phyloP scores from a whole-genome alignment of 2,113 vertebrate species.

The Callionymus lyra region DNA sequence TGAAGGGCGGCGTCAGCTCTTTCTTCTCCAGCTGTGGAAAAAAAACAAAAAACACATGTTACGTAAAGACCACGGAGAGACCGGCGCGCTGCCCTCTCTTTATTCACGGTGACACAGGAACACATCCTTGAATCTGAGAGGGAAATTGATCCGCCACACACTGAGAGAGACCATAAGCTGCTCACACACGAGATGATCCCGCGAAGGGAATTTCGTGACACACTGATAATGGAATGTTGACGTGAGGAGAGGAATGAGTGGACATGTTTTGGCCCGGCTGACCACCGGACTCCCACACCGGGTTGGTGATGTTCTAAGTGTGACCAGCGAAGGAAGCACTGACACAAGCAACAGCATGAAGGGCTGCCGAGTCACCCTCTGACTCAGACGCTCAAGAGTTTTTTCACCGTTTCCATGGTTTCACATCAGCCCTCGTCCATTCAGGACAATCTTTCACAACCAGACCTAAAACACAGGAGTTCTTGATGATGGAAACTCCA shows the following conservation, averaged over 20 bases:
- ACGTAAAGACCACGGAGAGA: no score
- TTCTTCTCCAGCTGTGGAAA: conserved; percentile 88
- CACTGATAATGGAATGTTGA: no score
- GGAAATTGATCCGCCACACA: not conserved
- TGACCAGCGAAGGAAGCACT: conserved; percentile 4
- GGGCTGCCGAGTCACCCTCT: conserved; percentile 28
- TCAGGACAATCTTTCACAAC: conserved; percentile 27
- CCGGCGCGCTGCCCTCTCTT: not conserved
- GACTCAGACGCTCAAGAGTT: conserved; percentile 36
- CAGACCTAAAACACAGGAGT: no score
- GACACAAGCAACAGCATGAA: conserved; percentile 14
- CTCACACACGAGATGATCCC: no score
- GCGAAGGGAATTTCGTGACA: no score
- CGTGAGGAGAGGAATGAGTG: no score
- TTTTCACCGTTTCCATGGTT: conserved; percentile 55
- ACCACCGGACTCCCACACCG: no score
- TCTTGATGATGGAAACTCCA: no score
- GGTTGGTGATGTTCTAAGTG: no score
- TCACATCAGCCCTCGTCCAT: conserved; percentile 28
- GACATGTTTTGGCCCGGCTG: no score
- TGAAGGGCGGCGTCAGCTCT: conserved; percentile 84
- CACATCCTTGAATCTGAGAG: not conserved
- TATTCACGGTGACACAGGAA: not conserved
- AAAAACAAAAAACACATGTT: conserved; percentile 15
- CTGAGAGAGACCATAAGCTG: no score